Base-by-base conservation (phyloP, 2,888 invertebrate species). In the Prosapia bicincta region DNA sequence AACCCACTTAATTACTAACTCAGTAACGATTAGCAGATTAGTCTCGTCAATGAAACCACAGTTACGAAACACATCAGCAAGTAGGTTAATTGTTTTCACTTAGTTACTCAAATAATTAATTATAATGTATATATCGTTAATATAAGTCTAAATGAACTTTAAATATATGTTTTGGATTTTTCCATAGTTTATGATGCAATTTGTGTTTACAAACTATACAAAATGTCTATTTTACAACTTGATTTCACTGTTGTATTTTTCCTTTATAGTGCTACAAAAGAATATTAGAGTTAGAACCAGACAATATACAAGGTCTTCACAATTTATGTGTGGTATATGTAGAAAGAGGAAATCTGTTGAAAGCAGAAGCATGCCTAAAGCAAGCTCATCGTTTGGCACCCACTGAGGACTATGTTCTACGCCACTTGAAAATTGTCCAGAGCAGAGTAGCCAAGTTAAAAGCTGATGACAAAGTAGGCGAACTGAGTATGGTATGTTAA, bases 311-410 rank as follows among this genome's bases (percentile, higher is more conserved):
- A 86, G 98, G 97, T 0, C 88, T 95, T 66, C 98, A 98, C 87
- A 98, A 98, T 86, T 88, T 98, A 26, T 98, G 98, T 85, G 98
- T 98, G 7, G 97, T 98, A 0, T 94, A 94, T 81, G 97, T 98
- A 6, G 98, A 98, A 85, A 89, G 95, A 43, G 97, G 97, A 10
- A 91, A 93, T 82, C 87, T 98, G 28, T 88, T 90, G n/a, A 87
- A 90, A 73, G 98, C 98, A 0, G 94, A 95, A 80, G 89, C 91
- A 72, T 98, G 98, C 84, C 88, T 98, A 23, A 88, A 91, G 70
- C 89, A 91, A 70, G 96, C 96, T 0, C 92, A 93, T 72, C 87
- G 88, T 6, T 86, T 97, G 26, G 96, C 97, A 0, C 98, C 98
- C 0, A 88, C 90, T 77, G 98, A 98, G 84, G 94, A 95, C 81